Evolutionary conservation across 2,113 vertebrate genomes (phyloP).

Genomic region (Trichechus manatus): DNA sequence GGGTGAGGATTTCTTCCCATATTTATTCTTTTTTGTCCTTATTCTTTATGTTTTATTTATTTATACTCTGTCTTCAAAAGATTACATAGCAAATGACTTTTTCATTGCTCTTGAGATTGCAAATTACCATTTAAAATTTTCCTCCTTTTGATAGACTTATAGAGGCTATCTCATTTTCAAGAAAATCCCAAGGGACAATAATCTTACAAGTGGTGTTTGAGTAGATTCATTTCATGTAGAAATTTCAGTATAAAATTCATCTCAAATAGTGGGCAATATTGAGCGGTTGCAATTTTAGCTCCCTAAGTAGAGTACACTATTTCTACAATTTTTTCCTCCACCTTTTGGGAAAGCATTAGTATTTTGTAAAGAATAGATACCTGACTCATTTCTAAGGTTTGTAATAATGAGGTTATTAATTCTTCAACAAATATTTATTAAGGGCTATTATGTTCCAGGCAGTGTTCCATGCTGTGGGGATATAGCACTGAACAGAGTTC

Average conservation of each 20-base stretch:
- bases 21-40: neutral
- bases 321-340: neutral
- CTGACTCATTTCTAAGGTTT: constrained; percentile 22
- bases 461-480: neutral
- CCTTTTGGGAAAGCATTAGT: constrained; percentile 17
- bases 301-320: neutral
- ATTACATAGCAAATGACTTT: neutral
- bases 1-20: neutral
- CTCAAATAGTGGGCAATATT: neutral
- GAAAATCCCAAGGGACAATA: neutral
- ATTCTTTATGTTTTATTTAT: neutral
- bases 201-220: neutral
- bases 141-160: neutral
- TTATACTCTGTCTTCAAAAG: neutral
- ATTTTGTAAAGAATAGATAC: constrained; percentile 38
- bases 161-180: constrained; percentile 9
- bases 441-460: neutral
- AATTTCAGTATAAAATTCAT: neutral
- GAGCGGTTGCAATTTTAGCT: constrained; percentile 12
- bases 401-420: constrained; percentile 41
- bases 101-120: neutral
- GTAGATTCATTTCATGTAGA: neutral
- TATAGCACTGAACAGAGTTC: neutral
- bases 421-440: constrained; percentile 58
- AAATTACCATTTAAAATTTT: constrained; percentile 16